These are phyloP conservation scores for Lanistes nyassanus DNA, from an alignment of 1,140 invertebrate genomes.

Conservation along the genomic window DNA sequence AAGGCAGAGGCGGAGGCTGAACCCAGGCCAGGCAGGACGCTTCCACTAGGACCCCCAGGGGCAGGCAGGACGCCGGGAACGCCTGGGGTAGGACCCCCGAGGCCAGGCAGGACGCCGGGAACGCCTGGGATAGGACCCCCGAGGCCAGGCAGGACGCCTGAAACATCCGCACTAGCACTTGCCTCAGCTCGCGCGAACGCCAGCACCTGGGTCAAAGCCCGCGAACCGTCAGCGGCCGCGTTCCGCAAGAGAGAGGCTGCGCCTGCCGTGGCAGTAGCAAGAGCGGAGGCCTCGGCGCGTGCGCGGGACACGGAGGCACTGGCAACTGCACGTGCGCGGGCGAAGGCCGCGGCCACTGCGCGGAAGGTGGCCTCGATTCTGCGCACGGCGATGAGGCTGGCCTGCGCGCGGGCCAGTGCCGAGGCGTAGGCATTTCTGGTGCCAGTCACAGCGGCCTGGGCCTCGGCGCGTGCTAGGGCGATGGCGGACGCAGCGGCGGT, in stretches of 20 bases:
- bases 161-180: not conserved
- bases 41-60: too few relatives aligned
- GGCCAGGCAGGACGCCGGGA: slow-evolving; percentile 11
- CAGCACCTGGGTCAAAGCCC: not conserved
- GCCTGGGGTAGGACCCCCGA: too few relatives aligned
- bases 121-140: not conserved
- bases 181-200: not conserved
- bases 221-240: not conserved
- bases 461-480: not conserved
- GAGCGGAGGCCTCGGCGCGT: slow-evolving; percentile 9
- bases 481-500: not conserved
- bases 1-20: slow-evolving; percentile 1
- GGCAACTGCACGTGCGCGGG: not conserved
- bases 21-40: too few relatives aligned
- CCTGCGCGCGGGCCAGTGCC: slow-evolving; percentile 16
- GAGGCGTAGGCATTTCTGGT: slow-evolving; percentile 15
- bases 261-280: slow-evolving; percentile 14
- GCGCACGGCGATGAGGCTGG: slow-evolving; percentile 11
- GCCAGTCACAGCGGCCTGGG: not conserved
- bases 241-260: slow-evolving; percentile 6
- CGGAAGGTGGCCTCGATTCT: slow-evolving; percentile 11
- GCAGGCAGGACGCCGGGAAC: too few relatives aligned
- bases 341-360: slow-evolving; percentile 13
- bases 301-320: slow-evolving; percentile 7
- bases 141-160: not conserved